A percentile compares a stretch with the other conserved stretches of the same genome.
Evolutionary conservation across 2,797 vertebrate species (phyloP).

Genomic region (Helicolenus hilgendorfi): DNA sequence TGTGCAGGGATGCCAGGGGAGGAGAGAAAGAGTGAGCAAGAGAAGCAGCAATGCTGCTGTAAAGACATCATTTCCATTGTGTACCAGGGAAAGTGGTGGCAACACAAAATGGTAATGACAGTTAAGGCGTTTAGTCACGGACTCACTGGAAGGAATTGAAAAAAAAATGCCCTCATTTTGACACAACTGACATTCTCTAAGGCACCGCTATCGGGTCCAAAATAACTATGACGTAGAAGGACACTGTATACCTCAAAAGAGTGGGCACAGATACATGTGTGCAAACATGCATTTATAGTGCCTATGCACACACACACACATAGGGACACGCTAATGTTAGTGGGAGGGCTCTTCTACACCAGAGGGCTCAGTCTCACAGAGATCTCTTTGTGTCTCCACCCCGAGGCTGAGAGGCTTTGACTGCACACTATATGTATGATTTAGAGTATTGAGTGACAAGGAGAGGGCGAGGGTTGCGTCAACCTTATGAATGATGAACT

Average conservation of each 20-base stretch:
- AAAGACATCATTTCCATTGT: slow-evolving; percentile 77
- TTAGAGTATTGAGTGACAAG: slow-evolving; percentile 43
- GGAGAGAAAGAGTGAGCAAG: slow-evolving; percentile 45
- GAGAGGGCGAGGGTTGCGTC: slow-evolving; percentile 43
- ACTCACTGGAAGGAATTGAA: slow-evolving; percentile 55
- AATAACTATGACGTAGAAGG: slow-evolving; percentile 31
- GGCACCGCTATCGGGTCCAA: slow-evolving; percentile 7
- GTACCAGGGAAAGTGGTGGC: slow-evolving; percentile 69
- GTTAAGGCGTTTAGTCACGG: slow-evolving; percentile 79
- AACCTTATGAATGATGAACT: slow-evolving; percentile 39
- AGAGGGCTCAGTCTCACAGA: slow-evolving; percentile 4
- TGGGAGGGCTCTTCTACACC: background rate
- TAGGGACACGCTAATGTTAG: background rate
- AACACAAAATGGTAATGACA: slow-evolving; percentile 82
- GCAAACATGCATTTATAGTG: background rate
- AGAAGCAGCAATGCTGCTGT: slow-evolving; percentile 48
- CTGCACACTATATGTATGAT: slow-evolving; percentile 38
- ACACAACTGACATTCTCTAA: slow-evolving; percentile 47
- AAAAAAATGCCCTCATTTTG: slow-evolving; percentile 43
- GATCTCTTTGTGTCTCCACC: slow-evolving; percentile 25
- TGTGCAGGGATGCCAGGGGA: slow-evolving; percentile 55
- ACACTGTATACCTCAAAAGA: slow-evolving; percentile 9
- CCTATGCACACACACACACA: background rate
- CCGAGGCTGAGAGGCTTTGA: slow-evolving; percentile 16
- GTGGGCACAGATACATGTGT: background rate